Evolutionary conservation across 2,797 vertebrate genomes (phyloP), one percentile per base, ranked within the genome.

Genomic region (Bradypodion ventrale): DNA sequence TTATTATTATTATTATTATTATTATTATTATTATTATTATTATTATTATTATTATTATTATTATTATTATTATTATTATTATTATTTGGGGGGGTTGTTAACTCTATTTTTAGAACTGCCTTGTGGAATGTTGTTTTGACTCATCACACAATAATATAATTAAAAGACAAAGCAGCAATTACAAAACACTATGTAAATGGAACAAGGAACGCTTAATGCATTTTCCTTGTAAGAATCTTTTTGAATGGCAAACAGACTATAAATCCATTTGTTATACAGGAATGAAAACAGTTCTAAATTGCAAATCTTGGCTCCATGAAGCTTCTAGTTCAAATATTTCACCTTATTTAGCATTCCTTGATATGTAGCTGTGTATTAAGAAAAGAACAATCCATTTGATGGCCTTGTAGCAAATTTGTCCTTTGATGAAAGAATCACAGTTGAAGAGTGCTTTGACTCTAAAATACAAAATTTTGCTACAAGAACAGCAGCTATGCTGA

Each of bases 371-470:
- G 75, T 72, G 32, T 6, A 62, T 74, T 46, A 52, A 62, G 62
- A 87, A 37, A 44, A 70, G n/a, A 52, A 59, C 7, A n/a, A 32
- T 32, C 5, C 78, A 27, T 52, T 65, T 63, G 85, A 76, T 6
- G 80, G 4, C 27, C 46, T 42, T 70, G 60, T 49, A 19, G 15
- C 66, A 70, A 2, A 46, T 66, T 65, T 13, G 40, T 66, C 80
- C 19, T 87, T 78, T 88, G 86, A 78, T 88, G 86, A 83, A 66
- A 35, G 19, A 21, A 37, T 35, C 2, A 52, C 42, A 27, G 23
- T 9, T 29, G 37, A 65, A 68, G 7, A 52, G 21, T 15, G 52
- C 21, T 56, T 56, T 56, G 52, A 56, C 52, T 56, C 52, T 19
- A 56, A 56, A 16, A 56, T 56, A 19, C 21, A 56, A 56, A 56